A percentile compares a stretch with the other conserved stretches of the same genome.
Conservation (phyloP, 2,888 invertebrate species). For the Melieria omissa region DNA sequence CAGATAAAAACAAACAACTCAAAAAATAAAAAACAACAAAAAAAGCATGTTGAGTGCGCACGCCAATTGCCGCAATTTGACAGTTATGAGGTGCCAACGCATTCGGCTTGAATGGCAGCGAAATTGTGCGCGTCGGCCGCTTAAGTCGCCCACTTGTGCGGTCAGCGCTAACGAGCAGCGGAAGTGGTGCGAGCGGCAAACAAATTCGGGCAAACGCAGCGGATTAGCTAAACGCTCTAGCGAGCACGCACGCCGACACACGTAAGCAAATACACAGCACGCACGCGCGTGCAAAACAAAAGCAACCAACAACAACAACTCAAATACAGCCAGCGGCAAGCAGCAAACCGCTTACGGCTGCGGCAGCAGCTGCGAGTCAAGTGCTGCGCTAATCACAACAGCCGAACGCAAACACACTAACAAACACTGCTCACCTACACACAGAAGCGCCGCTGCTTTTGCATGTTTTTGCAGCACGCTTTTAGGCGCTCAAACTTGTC, state of each 20-base stretch:
- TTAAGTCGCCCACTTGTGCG: background rate
- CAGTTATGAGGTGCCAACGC: conserved; percentile 16
- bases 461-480: conserved; percentile 14
- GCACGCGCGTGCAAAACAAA: background rate
- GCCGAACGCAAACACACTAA: too few species aligned
- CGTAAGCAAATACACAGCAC: background rate
- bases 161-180: background rate
- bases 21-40: too few species aligned
- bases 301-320: background rate
- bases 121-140: background rate
- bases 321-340: too few species aligned
- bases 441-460: too few species aligned
- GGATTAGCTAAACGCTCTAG: conserved; percentile 35
- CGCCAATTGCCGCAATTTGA: background rate
- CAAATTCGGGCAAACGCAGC: conserved; percentile 21
- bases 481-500: conserved; percentile 38
- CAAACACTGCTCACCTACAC: conserved; percentile 2
- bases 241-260: conserved; percentile 23
- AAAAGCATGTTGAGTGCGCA: background rate
- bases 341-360: background rate
- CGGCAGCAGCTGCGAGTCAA: background rate
- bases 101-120: conserved; percentile 13
- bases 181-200: background rate
- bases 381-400: background rate
- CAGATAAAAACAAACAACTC: background rate